phyloP scores from a whole-genome alignment of 2,888 invertebrate genomes.

The Mamestra brassicae region DNA sequence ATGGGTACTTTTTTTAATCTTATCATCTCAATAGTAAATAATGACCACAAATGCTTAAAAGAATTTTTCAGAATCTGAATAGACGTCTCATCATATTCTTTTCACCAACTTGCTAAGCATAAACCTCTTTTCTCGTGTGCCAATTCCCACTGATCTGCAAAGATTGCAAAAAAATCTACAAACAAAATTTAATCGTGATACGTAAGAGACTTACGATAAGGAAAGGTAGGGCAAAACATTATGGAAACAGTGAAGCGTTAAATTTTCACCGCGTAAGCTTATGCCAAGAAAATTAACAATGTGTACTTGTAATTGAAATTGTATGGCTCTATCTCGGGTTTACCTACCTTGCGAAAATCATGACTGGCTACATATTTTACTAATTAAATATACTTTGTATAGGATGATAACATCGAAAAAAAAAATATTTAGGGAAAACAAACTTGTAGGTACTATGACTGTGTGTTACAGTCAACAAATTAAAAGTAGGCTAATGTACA shows the following conservation, averaged over 20 bases:
- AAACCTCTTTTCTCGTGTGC: not conserved
- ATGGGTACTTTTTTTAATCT: too few relatives aligned
- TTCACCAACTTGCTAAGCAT: not conserved
- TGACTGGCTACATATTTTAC: not conserved
- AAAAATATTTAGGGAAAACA: not conserved
- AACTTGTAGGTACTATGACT: too few relatives aligned
- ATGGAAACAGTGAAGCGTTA: constrained; percentile 15
- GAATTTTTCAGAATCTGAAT: not conserved
- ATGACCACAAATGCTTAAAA: not conserved
- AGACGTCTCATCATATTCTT: not conserved
- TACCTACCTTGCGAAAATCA: not conserved
- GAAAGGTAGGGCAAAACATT: constrained; percentile 11
- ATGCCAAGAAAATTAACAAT: constrained; percentile 29
- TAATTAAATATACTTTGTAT: not conserved
- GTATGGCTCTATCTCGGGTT: constrained; percentile 10
- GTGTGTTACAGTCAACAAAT: too few relatives aligned
- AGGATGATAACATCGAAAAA: not conserved
- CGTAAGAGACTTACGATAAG: not conserved
- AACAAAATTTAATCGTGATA: constrained; percentile 22
- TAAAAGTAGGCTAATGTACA: too few relatives aligned
- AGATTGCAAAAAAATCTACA: constrained; percentile 6
- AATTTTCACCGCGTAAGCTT: constrained; percentile 37
- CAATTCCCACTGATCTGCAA: constrained; percentile 1
- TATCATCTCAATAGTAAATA: not conserved
- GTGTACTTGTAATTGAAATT: constrained; percentile 33